These are phyloP conservation scores for Sebastes minor DNA, from an alignment of 2,797 vertebrate genomes.

Conservation along the genomic window DNA sequence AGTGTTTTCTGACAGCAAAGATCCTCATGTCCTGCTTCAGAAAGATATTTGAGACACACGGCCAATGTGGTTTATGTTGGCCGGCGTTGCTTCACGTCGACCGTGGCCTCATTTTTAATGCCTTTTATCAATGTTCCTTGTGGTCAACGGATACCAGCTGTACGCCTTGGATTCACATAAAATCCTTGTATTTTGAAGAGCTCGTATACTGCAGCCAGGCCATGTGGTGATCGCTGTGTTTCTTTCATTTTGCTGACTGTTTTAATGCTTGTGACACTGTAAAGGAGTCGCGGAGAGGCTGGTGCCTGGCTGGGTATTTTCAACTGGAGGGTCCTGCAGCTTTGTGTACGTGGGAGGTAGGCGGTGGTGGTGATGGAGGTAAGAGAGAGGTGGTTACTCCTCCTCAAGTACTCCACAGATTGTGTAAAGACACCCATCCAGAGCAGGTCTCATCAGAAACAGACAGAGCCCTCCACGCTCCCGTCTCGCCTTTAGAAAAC, in stretches of 20 bases:
- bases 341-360: conserved; percentile 18
- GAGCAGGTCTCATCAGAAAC: conserved; percentile 69
- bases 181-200: conserved; percentile 17
- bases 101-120: conserved; percentile 10
- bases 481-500: conserved; percentile 55
- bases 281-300: conserved; percentile 22
- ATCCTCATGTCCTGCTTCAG: conserved; percentile 3
- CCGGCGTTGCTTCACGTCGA: conserved; percentile 4
- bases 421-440: conserved; percentile 35
- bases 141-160: conserved; percentile 43
- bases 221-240: conserved; percentile 25
- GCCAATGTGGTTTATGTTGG: conserved; percentile 35
- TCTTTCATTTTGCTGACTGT: conserved; percentile 38
- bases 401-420: conserved; percentile 3
- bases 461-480: conserved; percentile 43
- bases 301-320: background rate
- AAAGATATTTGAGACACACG: conserved; percentile 18
- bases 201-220: conserved; percentile 5
- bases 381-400: conserved; percentile 7
- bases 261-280: conserved; percentile 36
- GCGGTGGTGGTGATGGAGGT: conserved; percentile 21
- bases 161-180: conserved; percentile 21
- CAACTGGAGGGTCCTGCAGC: background rate
- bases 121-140: conserved; percentile 43
- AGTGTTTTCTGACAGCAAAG: background rate